Percentiles rank a stretch among this genome's conserved stretches.
These are phyloP conservation scores for Ephestia elutella DNA, from an alignment of 1,140 invertebrate genomes.

Conservation along the genomic window DNA sequence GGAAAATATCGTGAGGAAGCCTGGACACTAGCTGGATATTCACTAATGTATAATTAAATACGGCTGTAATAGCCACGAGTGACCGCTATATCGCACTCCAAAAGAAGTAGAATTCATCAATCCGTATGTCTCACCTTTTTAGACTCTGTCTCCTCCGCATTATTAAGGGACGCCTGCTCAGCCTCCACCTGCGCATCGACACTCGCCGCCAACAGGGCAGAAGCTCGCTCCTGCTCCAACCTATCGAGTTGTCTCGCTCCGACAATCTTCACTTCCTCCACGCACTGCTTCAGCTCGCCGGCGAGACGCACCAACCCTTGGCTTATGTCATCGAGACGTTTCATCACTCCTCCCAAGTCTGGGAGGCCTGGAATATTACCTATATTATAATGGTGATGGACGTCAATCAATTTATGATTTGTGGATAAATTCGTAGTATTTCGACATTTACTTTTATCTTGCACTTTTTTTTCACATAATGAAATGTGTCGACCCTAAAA, in stretches of 20 bases:
- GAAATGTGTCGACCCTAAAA: too few relatives aligned
- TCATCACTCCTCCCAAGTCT: conserved; percentile 76
- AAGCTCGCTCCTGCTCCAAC: conserved; percentile 80
- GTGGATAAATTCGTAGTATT: too few relatives aligned
- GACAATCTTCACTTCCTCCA: conserved; percentile 80
- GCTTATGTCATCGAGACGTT: conserved; percentile 81
- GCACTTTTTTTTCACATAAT: too few relatives aligned
- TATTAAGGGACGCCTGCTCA: conserved; percentile 48
- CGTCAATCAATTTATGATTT: too few relatives aligned
- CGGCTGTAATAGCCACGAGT: too few relatives aligned
- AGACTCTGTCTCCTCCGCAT: conserved; percentile 45
- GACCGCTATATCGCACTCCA: too few relatives aligned
- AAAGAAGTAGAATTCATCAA: too few relatives aligned
- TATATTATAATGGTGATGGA: not conserved
- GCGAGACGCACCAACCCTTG: conserved; percentile 79
- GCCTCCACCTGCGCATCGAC: conserved; percentile 77
- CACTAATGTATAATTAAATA: too few relatives aligned
- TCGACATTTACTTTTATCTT: too few relatives aligned
- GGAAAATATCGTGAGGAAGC: too few relatives aligned
- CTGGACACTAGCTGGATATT: too few relatives aligned
- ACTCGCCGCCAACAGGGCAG: conserved; percentile 79
- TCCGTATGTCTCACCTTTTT: conserved; percentile 63
- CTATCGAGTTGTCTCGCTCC: conserved; percentile 77
- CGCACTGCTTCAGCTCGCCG: conserved; percentile 79
- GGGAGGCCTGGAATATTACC: conserved; percentile 49